Evolutionary conservation across 2,113 vertebrate species (phyloP).

Genomic region (Lamprotornis superbus): DNA sequence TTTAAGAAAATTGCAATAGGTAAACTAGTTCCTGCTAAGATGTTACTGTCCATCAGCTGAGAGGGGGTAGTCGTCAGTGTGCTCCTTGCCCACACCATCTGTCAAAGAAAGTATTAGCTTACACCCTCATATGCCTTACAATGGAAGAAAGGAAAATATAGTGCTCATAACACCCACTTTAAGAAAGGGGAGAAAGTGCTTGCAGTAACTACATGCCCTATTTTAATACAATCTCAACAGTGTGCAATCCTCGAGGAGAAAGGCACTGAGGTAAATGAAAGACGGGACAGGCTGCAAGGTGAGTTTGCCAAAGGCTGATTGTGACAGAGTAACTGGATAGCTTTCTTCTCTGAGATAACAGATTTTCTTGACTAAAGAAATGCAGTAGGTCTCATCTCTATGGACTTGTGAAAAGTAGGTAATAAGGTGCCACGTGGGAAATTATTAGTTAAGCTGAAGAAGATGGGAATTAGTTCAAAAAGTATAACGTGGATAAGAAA

Average conservation of each 20-base stretch:
- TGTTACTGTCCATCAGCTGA: background rate
- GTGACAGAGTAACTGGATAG: conserved; percentile 10
- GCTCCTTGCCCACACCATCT: background rate
- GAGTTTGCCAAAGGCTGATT: conserved; percentile 21
- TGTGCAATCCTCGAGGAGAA: background rate
- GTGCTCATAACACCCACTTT: background rate
- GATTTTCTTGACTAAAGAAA: conserved; percentile 56
- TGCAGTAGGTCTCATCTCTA: conserved; percentile 60
- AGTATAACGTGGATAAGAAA: conserved; percentile 47
- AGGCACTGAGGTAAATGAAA: background rate
- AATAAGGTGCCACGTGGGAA: conserved; percentile 61
- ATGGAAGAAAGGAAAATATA: background rate
- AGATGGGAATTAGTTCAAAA: conserved; percentile 64
- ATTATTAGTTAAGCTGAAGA: conserved; percentile 54
- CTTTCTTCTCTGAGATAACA: conserved; percentile 46
- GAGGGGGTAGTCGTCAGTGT: background rate
- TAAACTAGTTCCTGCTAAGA: background rate
- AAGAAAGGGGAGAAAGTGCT: background rate
- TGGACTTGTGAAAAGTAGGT: conserved; percentile 62
- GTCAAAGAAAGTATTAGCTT: background rate
- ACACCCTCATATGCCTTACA: background rate
- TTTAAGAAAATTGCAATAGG: background rate
- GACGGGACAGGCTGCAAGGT: background rate
- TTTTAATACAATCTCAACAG: background rate
- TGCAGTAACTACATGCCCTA: background rate